phyloP scores from a whole-genome alignment of 2,113 vertebrate species.

The Chamaetylas fuelleborni region DNA sequence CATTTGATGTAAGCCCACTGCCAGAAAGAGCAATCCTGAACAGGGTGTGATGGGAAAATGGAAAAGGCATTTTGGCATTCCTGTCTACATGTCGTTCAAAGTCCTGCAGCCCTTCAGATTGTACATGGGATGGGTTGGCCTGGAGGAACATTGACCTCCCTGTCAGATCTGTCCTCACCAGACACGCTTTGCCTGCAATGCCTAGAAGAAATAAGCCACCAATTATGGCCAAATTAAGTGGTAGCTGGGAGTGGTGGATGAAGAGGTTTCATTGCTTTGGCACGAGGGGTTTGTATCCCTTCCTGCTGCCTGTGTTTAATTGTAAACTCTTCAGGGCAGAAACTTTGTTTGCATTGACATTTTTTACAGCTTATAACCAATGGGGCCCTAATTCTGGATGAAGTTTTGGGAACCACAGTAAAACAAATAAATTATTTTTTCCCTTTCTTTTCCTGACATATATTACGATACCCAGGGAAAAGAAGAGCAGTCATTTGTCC shows the following conservation, averaged over 20 bases:
- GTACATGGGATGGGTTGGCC: rapidly evolving
- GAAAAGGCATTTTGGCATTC: background rate
- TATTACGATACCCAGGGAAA: background rate
- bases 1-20: background rate
- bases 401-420: background rate
- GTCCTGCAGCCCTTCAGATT: background rate
- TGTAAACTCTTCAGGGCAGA: background rate
- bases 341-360: background rate
- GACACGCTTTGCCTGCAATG: background rate
- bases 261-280: background rate
- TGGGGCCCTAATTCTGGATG: background rate
- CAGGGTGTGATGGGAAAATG: rapidly evolving
- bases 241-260: background rate
- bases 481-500: background rate
- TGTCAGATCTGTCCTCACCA: background rate
- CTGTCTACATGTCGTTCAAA: rapidly evolving
- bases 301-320: background rate
- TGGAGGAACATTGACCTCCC: background rate
- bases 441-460: background rate
- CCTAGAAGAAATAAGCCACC: background rate
- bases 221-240: background rate
- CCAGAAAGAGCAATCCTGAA: background rate
- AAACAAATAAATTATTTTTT: background rate
- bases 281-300: background rate
- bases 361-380: background rate